phyloP scores from a whole-genome alignment of 2,113 vertebrate genomes.

The Argyrosomus japonicus region DNA sequence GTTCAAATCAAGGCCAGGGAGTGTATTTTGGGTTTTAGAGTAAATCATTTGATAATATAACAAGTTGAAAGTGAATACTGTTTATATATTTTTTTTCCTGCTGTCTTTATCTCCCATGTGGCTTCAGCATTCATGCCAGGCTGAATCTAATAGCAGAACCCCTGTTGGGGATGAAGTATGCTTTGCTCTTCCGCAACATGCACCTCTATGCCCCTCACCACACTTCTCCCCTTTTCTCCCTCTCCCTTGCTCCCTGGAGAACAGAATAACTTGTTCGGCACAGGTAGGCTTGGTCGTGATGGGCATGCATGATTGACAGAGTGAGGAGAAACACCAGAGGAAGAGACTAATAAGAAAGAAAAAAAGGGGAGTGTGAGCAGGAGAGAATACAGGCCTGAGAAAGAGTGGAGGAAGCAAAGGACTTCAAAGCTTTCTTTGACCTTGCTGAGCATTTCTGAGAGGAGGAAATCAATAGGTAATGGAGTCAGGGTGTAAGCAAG shows the following conservation, averaged over 20 bases:
- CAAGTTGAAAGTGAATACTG: slow-evolving; percentile 20
- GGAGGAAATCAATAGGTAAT: slow-evolving; percentile 82
- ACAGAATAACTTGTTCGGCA: slow-evolving; percentile 54
- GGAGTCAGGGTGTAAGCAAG: slow-evolving; percentile 75
- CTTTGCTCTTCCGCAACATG: slow-evolving; percentile 30
- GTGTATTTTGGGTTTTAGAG: background rate
- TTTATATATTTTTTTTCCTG: slow-evolving; percentile 15
- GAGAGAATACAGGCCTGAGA: slow-evolving; percentile 20
- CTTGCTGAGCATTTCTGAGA: slow-evolving; percentile 70
- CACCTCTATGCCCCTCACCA: slow-evolving; percentile 35
- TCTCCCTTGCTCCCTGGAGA: slow-evolving; percentile 50
- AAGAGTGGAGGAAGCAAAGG: slow-evolving; percentile 51
- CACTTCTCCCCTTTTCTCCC: slow-evolving; percentile 29
- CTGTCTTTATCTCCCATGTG: background rate
- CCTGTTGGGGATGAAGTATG: slow-evolving; percentile 10
- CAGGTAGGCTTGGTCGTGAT: slow-evolving; percentile 57
- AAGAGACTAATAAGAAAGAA: slow-evolving; percentile 50
- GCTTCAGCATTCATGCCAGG: slow-evolving; percentile 37
- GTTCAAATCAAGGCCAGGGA: slow-evolving; percentile 1
- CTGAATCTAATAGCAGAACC: slow-evolving; percentile 26
- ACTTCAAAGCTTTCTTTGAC: slow-evolving; percentile 77
- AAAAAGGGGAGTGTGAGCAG: slow-evolving; percentile 24
- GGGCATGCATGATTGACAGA: slow-evolving; percentile 64
- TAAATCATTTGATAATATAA: slow-evolving; percentile 9
- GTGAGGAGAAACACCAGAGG: slow-evolving; percentile 36